phyloP scores from a whole-genome alignment of 2,113 vertebrate genomes.

The Pao palembangensis region DNA sequence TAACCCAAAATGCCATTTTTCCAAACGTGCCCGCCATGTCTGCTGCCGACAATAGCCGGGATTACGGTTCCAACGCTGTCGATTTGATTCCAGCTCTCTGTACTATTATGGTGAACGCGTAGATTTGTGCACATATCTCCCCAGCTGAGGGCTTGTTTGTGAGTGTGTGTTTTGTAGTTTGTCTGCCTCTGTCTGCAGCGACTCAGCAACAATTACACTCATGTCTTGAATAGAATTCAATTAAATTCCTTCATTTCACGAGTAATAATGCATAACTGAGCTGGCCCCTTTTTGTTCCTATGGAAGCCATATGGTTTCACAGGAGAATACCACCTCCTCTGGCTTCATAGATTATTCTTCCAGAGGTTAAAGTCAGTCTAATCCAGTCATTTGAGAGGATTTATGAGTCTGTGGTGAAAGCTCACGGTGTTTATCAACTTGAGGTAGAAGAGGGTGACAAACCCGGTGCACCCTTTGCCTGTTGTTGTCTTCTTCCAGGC shows the following conservation, averaged over 20 bases:
- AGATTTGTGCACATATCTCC: conserved; percentile 51
- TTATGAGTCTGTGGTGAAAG: conserved; percentile 41
- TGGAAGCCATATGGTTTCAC: conserved; percentile 38
- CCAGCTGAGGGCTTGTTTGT: conserved; percentile 69
- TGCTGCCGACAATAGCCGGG: conserved; percentile 28
- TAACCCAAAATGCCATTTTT: conserved; percentile 35
- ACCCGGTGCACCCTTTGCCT: conserved; percentile 8
- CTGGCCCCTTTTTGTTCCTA: conserved; percentile 32
- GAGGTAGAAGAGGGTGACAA: conserved; percentile 31
- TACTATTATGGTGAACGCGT: conserved; percentile 57
- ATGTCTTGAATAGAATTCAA: conserved; percentile 76
- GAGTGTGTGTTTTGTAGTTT: conserved; percentile 61
- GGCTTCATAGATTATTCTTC: conserved; percentile 28
- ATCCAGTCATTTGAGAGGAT: conserved; percentile 57
- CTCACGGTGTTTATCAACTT: conserved; percentile 50
- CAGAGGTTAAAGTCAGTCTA: conserved; percentile 36
- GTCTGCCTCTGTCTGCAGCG: conserved; percentile 65
- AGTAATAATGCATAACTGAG: conserved; percentile 69
- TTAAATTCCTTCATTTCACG: conserved; percentile 77
- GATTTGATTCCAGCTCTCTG: conserved; percentile 54
- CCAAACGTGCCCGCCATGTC: conserved; percentile 18
- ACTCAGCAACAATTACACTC: conserved; percentile 78
- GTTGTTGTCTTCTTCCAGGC: conserved; percentile 1
- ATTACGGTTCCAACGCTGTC: conserved; percentile 12
- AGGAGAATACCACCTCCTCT: conserved; percentile 16